phyloP scores from a whole-genome alignment of 1,140 invertebrate species.

The Lepidurus arcticus region DNA sequence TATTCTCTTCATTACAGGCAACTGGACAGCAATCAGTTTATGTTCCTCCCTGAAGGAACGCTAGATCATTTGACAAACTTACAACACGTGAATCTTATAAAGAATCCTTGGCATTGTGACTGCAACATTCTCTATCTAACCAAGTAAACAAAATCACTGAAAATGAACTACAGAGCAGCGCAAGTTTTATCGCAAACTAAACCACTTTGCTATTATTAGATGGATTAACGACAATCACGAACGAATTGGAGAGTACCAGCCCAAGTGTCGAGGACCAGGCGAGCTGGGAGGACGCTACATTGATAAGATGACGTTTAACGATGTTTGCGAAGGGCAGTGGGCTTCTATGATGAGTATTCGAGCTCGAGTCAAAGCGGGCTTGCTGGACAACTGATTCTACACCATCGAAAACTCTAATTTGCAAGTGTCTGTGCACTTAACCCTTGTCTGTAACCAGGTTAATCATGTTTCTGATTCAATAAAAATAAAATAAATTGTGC shows the following conservation, averaged over 20 bases:
- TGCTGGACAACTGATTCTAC: background rate
- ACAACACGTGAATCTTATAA: constrained; percentile 64
- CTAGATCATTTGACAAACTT: constrained; percentile 61
- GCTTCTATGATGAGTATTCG: constrained; percentile 60
- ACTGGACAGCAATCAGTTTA: constrained; percentile 70
- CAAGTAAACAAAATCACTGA: constrained; percentile 48
- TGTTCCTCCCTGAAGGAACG: constrained; percentile 60
- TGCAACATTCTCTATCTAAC: constrained; percentile 69
- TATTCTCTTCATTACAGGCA: constrained; percentile 53
- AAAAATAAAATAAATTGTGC: background rate
- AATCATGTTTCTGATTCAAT: background rate
- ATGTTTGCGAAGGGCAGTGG: constrained; percentile 75
- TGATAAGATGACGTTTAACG: constrained; percentile 66
- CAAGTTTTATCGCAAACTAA: background rate
- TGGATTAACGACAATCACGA: constrained; percentile 59
- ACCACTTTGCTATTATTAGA: constrained; percentile 46
- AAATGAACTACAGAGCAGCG: background rate
- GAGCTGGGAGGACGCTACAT: constrained; percentile 61
- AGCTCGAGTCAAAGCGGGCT: background rate
- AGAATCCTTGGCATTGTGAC: constrained; percentile 82
- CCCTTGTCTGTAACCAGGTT: background rate
- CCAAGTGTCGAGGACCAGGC: constrained; percentile 67
- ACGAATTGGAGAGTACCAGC: constrained; percentile 66
- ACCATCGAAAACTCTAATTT: background rate
- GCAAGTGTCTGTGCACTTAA: background rate